phyloP scores from a whole-genome alignment of 1,140 invertebrate genomes.

The Aphaenogaster rudis region DNA sequence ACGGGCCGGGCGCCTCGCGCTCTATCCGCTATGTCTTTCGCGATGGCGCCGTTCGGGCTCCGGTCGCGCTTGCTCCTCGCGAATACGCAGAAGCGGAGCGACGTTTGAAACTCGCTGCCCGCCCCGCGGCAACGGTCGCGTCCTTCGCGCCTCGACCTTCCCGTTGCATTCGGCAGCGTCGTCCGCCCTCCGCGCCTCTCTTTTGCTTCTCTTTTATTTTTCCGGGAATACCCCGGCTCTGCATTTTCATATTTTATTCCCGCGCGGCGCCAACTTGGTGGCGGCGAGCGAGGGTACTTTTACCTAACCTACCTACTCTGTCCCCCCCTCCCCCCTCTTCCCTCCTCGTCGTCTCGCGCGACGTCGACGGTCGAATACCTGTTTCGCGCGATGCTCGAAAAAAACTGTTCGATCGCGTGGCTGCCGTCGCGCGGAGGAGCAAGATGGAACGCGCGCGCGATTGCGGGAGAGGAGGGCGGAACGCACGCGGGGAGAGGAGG shows the following conservation, averaged over 20 bases:
- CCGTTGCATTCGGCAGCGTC: background rate
- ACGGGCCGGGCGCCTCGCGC: constrained; percentile 7
- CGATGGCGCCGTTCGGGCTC: background rate
- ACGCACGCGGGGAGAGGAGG: background rate
- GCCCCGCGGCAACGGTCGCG: constrained; percentile 52
- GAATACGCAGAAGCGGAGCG: constrained; percentile 36
- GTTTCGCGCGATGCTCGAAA: constrained; percentile 67
- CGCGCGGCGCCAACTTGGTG: constrained; percentile 2
- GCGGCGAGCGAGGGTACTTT: background rate
- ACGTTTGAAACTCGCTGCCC: constrained; percentile 24
- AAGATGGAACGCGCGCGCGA: constrained; percentile 39
- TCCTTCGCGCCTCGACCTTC: constrained; percentile 54
- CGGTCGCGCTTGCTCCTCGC: background rate
- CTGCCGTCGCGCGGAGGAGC: constrained; percentile 40
- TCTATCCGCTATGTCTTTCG: background rate
- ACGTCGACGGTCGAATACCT: constrained; percentile 68
- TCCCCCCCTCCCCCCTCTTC: background rate
- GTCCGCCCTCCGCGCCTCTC: constrained; percentile 19
- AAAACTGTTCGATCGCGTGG: constrained; percentile 71
- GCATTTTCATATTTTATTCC: constrained; percentile 57
- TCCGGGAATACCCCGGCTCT: background rate
- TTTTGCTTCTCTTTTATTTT: background rate
- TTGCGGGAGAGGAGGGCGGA: background rate
- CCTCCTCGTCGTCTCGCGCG: constrained; percentile 43
- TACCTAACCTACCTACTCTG: constrained; percentile 6